These are phyloP conservation scores for Arothron firmamentum DNA, from an alignment of 2,113 vertebrate genomes.

Conservation along the genomic window DNA sequence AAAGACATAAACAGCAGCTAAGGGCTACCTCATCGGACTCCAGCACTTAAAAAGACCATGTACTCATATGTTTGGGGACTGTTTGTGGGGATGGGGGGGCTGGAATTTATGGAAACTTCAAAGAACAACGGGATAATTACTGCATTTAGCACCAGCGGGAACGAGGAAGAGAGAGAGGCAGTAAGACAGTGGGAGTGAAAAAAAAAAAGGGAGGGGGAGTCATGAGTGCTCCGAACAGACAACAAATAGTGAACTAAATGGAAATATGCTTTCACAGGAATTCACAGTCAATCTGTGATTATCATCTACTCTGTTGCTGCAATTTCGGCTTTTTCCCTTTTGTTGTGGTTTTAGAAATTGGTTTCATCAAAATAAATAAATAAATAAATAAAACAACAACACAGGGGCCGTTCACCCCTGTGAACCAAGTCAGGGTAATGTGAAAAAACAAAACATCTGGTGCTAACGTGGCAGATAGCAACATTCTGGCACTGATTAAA, in stretches of 20 bases:
- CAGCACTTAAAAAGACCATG: slow-evolving; percentile 47
- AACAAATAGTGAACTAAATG: slow-evolving; percentile 66
- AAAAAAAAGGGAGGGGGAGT: slow-evolving; percentile 30
- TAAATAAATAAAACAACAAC: too few species aligned
- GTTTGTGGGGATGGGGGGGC: slow-evolving; percentile 33
- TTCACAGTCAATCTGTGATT: slow-evolving; percentile 55
- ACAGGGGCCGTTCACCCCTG: not conserved
- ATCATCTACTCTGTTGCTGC: slow-evolving; percentile 49
- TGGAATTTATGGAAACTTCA: slow-evolving; percentile 56
- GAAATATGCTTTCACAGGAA: slow-evolving; percentile 56
- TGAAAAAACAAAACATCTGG: slow-evolving; percentile 56
- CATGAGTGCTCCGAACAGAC: slow-evolving; percentile 64
- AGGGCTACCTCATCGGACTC: slow-evolving; percentile 50
- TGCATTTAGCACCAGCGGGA: slow-evolving; percentile 62
- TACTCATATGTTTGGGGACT: slow-evolving; percentile 50
- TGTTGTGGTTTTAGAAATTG: too few species aligned
- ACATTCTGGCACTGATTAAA: slow-evolving; percentile 78
- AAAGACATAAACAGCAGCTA: slow-evolving; percentile 45
- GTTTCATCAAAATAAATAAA: too few species aligned
- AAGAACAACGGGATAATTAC: slow-evolving; percentile 71
- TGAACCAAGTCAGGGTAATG: slow-evolving; percentile 38
- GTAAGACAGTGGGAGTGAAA: slow-evolving; percentile 18
- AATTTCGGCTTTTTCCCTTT: slow-evolving; percentile 25
- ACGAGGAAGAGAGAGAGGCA: slow-evolving; percentile 30
- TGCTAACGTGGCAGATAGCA: slow-evolving; percentile 71